Conservation (phyloP, 2,113 vertebrate genomes). For the Grammomys dolichurus region DNA sequence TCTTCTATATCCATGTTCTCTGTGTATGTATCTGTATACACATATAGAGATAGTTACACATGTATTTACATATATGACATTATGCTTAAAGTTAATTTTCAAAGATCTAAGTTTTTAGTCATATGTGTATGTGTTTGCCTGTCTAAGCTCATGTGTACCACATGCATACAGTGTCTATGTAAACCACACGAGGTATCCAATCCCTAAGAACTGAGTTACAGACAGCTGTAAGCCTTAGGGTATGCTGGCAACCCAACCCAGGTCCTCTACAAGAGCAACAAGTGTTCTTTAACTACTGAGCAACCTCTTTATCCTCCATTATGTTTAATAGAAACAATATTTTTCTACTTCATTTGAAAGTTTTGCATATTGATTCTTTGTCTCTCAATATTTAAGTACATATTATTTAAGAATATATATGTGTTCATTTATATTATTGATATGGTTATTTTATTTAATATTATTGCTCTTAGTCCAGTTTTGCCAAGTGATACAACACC, state of each 20-base stretch:
- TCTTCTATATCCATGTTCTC: not conserved
- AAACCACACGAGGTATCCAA: not conserved
- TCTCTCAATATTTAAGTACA: not conserved
- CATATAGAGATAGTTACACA: too few species aligned
- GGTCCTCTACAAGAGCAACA: not conserved
- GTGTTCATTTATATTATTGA: not conserved
- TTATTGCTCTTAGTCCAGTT: not conserved
- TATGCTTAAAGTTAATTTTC: not conserved
- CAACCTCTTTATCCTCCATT: not conserved
- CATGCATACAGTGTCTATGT: not conserved
- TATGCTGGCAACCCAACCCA: not conserved
- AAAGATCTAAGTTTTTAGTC: not conserved
- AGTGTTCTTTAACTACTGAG: not conserved
- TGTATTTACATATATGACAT: not conserved
- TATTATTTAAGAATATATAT: not conserved
- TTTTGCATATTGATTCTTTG: not conserved
- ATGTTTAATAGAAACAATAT: not conserved
- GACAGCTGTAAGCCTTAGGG: not conserved
- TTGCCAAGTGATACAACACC: not conserved
- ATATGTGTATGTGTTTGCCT: not conserved
- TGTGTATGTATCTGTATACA: not conserved
- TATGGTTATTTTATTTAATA: constrained; percentile 7
- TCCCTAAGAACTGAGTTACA: not conserved
- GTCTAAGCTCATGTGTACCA: not conserved
- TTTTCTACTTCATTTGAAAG: not conserved